Base-by-base conservation (phyloP, 2,797 vertebrate genomes). In the Hyperoplus immaculatus region DNA sequence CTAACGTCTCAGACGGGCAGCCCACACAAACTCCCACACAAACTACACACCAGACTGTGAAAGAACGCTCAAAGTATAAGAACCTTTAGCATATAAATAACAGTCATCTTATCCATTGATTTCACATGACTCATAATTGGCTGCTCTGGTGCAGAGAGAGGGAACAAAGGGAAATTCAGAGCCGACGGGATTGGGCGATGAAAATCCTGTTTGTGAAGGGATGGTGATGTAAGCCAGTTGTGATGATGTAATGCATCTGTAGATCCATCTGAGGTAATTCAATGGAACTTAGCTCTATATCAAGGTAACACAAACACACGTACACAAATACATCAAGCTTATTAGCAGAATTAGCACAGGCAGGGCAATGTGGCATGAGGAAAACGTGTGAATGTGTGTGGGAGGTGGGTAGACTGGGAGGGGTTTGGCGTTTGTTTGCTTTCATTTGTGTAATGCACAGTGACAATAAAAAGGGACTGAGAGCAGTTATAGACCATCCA, bases 361-460 rank as follows among this genome's bases (percentile, higher is more conserved):
- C 82, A 18, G 80, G 73, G 73, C 55, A 68, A 58, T 15, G 61
- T 66, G 82, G 86, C 64, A 78, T 77, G 54, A 51, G 57, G 75
- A 63, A 63, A 51, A 39, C 55, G 79, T 81, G 86, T 51, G 51
- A 81, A 53, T 81, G 1, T 18, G 39, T 69, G 75, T 75, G 55
- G 41, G 76, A 53, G 80, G 81, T 72, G 63, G 60, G 70, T 29
- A 58, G 59, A 67, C 38, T 81, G 78, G 84, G 4, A 41, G 84
- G 36, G 56, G 38, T 39, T 58, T 29, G 75, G 91, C 87, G 94
- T 96, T 94, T 94, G 87, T 94, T 93, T 94, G 89, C 85, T 89
- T 93, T 95, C 94, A 97, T 98, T 96, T 96, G 93, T 94, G 92
- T 96, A 96, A 97, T 95, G 93, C 93, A 93, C 60, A 8, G 88